These are phyloP conservation scores for Pachydiplax longipennis DNA, from an alignment of 2,888 invertebrate genomes.

Conservation along the genomic window DNA sequence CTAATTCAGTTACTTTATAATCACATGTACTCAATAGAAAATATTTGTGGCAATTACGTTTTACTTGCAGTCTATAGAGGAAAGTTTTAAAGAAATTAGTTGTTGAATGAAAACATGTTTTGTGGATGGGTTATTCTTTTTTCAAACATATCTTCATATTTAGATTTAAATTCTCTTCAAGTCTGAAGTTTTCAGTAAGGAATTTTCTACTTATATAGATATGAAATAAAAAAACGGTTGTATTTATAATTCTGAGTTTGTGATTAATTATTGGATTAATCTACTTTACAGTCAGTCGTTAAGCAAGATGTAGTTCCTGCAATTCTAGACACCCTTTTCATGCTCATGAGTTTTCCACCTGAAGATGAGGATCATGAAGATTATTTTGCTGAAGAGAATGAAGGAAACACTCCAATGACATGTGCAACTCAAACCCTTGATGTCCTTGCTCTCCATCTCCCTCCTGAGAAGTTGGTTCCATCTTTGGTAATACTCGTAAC, in stretches of 20 bases:
- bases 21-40: not conserved
- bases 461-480: slow-evolving; percentile 78
- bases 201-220: no score
- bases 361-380: slow-evolving; percentile 70
- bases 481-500: slow-evolving; percentile 65
- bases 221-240: no score
- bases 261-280: no score
- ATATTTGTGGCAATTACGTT: not conserved
- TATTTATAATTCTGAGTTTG: no score
- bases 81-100: no score
- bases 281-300: slow-evolving; percentile 62
- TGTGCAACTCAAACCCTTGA: slow-evolving; percentile 79
- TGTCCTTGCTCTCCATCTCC: slow-evolving; percentile 74
- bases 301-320: slow-evolving; percentile 76
- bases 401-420: slow-evolving; percentile 70
- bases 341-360: slow-evolving; percentile 70
- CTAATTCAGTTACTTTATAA: no score
- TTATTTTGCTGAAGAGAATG: slow-evolving; percentile 69
- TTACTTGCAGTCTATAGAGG: not conserved
- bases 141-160: no score
- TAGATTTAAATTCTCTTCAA: no score
- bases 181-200: no score
- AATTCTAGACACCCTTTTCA: slow-evolving; percentile 71
- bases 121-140: no score
- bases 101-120: no score